Base-by-base conservation (phyloP, 2,888 invertebrate species). In the Stenoptilia bipunctidactyla region DNA sequence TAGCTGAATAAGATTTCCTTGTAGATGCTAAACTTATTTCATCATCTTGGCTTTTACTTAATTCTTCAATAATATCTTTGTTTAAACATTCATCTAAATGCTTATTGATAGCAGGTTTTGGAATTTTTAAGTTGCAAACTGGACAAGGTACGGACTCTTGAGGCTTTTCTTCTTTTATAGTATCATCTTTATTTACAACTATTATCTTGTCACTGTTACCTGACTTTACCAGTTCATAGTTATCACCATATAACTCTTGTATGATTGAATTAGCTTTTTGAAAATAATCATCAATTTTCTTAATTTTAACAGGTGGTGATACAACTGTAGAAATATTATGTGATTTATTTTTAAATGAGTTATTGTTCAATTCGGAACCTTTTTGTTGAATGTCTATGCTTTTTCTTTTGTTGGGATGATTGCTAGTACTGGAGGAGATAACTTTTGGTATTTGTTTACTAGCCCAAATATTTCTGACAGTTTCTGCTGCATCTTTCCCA, bases 61-160 rank as follows among this genome's bases (percentile, higher is more conserved):
- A 47, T 45, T 58, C 58, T 34, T 69, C 59, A 42, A 82, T 64
- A 0, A 73, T 47, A 27, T 66, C 70, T 53, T 59, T 76, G 48
- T 77, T 82, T 10, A 85, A 54, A 55, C 85, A 85, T 56, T 76
- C 74, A 58, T 84, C 80, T 50, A 84, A 50, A 55, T 85, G 85
- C 36, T 42, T 52, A 46, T 86, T 83, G 45, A 87, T 80, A 45
- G 62, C 50, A 36, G 50, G 50, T 43, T 51, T 56, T 33, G 50
- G 51, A 15, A 86, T 51, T 51, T 64, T 60, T 8, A 40, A 37
- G 44, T 61, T 64, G 55, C 88, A 88, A 40, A 85, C 60, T 6
- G 86, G 86, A 58, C 88, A 88, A 27, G 71, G 55, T 1, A 83
- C 71, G 43, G 59, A 46, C 8, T 20, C 20, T 20, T 20, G 20